Conservation (phyloP, 2,113 vertebrate genomes). For the Hippopotamus amphibius region DNA sequence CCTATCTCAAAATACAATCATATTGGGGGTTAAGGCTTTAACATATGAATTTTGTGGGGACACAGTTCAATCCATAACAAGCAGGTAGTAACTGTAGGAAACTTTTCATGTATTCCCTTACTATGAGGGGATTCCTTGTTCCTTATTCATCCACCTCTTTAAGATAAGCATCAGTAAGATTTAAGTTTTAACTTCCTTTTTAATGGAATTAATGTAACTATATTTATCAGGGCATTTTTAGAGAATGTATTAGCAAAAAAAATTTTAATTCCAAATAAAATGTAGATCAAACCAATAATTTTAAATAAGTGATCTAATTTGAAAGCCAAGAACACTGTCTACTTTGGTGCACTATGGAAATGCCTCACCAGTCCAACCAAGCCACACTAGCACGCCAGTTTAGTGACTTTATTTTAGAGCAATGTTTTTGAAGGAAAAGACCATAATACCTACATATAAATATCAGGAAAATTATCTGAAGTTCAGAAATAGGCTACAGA, state of each 20-base stretch:
- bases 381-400: neutral
- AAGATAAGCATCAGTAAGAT: neutral
- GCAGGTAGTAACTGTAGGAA: neutral
- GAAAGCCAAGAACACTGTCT: neutral
- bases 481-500: neutral
- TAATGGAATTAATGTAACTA: neutral
- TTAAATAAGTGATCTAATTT: neutral
- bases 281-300: neutral
- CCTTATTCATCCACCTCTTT: neutral
- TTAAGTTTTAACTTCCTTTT: neutral
- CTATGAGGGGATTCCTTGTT: neutral
- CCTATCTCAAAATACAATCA: neutral
- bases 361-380: neutral
- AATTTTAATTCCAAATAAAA: neutral
- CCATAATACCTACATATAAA: neutral
- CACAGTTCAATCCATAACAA: neutral
- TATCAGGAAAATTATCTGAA: neutral
- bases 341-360: neutral
- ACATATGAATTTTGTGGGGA: neutral
- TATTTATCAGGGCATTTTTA: neutral
- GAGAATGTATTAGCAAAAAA: neutral
- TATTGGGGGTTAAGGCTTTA: neutral
- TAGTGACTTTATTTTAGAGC: neutral
- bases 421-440: neutral
- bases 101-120: neutral